Evolutionary conservation across 2,888 invertebrate genomes (phyloP), one percentile per base, ranked within the genome.

Genomic region (Andrena haemorrhoa): DNA sequence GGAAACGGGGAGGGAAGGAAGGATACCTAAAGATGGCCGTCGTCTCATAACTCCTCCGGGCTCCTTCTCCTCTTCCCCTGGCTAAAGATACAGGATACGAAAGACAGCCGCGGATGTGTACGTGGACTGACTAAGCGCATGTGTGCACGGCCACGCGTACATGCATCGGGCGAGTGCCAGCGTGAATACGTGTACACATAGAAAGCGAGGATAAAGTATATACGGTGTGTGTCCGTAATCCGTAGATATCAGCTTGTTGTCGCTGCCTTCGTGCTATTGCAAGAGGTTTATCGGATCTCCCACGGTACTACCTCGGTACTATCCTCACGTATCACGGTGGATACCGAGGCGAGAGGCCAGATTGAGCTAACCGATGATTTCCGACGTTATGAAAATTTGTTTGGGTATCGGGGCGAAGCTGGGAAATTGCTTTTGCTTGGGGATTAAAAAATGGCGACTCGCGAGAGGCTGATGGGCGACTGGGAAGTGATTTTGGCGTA

Each of bases 11-110:
- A 72, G 81, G 80, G 76, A 79, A 85, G 82, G 85, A 88, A 83
- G 82, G 79, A 87, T 86, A 86, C 76, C 80, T 78, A 88, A 87
- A 89, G 89, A 90, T 89, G 90, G 86, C 87, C 85, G 87, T 87
- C 86, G 82, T 86, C 90, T 89, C 90, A 85, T 90, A 91, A 91
- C 89, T 91, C 85, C 88, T 85, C 69, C 35, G 41, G 68, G 71
- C 61, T 60, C 53, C 69, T 72, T 80, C 51, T 51, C 72, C 73
- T 75, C 73, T 65, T 58, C 72, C 58, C 58, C n/a, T 33, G 53
- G 56, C 63, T 69, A 66, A 49, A 66, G 73, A 82, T 79, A 78
- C 77, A 65, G 41, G 49, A 23, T n/a, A 76, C 66, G 75, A 49
- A 73, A 79, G 74, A 71, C 51, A 70, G 68, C 26, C 68, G 16